A percentile compares a stretch with the other conserved stretches of the same genome.
phyloP scores from a whole-genome alignment of 2,113 vertebrate species.

The Eudyptes chrysolophus region DNA sequence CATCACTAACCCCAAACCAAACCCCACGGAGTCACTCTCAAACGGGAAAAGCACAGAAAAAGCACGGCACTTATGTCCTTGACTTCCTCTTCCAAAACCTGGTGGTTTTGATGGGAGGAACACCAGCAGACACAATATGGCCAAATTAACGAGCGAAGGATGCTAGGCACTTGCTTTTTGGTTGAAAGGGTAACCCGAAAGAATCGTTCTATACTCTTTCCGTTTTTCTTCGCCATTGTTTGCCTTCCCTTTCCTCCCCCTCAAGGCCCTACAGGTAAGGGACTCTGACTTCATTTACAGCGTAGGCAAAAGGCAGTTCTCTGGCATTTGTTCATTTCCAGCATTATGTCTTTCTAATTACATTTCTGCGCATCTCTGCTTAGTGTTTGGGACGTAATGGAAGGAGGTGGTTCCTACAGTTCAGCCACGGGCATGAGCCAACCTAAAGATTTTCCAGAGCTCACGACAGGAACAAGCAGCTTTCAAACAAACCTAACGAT shows the following conservation, averaged over 20 bases:
- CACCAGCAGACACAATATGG: neutral
- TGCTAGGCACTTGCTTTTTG: neutral
- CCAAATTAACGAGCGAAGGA: neutral
- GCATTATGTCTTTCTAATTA: neutral
- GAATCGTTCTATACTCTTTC: neutral
- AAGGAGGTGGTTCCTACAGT: neutral
- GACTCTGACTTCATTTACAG: neutral
- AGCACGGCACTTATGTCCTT: rapidly evolving
- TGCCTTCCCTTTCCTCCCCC: neutral
- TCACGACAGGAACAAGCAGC: neutral
- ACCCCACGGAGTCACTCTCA: neutral
- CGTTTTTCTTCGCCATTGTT: neutral
- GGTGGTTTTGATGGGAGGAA: neutral
- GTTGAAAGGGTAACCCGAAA: neutral
- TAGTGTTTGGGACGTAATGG: neutral
- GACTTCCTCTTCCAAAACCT: neutral
- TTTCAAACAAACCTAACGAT: neutral
- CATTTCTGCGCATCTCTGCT: slow-evolving; percentile 16
- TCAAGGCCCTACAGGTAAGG: neutral
- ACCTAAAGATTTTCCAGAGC: neutral
- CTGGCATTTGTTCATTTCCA: neutral
- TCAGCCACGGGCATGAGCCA: neutral
- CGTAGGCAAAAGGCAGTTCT: neutral
- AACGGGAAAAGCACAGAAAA: neutral
- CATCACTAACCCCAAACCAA: neutral